Conservation (phyloP, 2,888 invertebrate species). For the Eupeodes luniger region DNA sequence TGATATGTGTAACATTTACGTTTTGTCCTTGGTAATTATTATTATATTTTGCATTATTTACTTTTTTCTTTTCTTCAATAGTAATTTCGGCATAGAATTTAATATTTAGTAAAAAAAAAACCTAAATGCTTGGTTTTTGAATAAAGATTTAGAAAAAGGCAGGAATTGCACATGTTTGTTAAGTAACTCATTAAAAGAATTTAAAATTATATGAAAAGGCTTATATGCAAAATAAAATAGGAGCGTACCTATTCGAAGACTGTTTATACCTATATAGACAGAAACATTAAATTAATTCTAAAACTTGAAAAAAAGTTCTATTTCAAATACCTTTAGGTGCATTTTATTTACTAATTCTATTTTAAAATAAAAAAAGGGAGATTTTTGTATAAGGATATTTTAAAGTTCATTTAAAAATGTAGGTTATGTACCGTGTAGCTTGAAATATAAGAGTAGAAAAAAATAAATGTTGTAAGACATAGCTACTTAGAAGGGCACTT, state of each 20-base stretch:
- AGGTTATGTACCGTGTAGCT: neutral
- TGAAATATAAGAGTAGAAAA: neutral
- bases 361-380: neutral
- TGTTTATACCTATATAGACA: neutral
- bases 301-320: neutral
- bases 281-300: neutral
- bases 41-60: slow-evolving; percentile 14
- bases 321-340: neutral
- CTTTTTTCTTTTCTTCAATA: slow-evolving; percentile 23
- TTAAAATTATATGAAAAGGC: neutral
- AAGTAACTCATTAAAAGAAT: slow-evolving; percentile 26
- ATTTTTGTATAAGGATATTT: neutral
- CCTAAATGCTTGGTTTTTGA: slow-evolving; percentile 42
- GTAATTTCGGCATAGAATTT: neutral
- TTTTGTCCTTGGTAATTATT: slow-evolving; percentile 66
- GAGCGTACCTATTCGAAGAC: neutral
- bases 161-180: slow-evolving; percentile 12
- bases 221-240: neutral
- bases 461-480: neutral
- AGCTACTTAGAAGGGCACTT: slow-evolving; percentile 7
- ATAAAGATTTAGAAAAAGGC: slow-evolving; percentile 12
- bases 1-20: slow-evolving; percentile 54
- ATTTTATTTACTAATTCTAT: neutral
- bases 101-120: slow-evolving; percentile 1
- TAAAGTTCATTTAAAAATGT: neutral